These are phyloP conservation scores for Tupaia chinensis DNA, from an alignment of 2,113 vertebrate species.

Conservation along the genomic window DNA sequence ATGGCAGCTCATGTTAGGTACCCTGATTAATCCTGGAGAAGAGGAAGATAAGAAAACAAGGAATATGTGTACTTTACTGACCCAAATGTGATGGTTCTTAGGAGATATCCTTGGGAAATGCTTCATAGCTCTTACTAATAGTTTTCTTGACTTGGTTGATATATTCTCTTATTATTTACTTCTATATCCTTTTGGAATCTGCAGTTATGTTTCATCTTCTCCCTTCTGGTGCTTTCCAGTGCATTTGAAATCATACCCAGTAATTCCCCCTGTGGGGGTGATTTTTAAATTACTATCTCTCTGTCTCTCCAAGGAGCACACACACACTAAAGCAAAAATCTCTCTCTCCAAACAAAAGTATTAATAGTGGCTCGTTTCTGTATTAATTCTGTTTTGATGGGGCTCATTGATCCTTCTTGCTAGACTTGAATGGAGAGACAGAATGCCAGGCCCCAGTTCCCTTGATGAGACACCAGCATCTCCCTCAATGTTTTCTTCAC, in stretches of 20 bases:
- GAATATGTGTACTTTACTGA: background rate
- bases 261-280: too few species aligned
- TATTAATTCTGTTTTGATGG: background rate
- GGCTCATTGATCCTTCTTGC: background rate
- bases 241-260: background rate
- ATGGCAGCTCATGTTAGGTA: background rate
- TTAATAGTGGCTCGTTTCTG: background rate
- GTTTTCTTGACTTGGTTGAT: background rate
- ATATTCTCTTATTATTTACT: background rate
- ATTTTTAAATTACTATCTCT: too few species aligned
- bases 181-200: background rate
- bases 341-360: background rate
- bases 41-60: background rate
- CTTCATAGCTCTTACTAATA: background rate
- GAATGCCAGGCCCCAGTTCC: background rate
- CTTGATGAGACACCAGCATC: background rate
- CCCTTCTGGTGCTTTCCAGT: background rate
- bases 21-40: background rate
- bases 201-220: background rate
- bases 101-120: background rate
- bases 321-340: too few species aligned
- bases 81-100: background rate
- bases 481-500: background rate
- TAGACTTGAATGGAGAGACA: background rate
- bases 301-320: too few species aligned